Percentiles rank a stretch among this genome's conserved stretches.
Conservation (phyloP, 2,113 vertebrate genomes). For the Pseudorhombus dupliciocellatus region DNA sequence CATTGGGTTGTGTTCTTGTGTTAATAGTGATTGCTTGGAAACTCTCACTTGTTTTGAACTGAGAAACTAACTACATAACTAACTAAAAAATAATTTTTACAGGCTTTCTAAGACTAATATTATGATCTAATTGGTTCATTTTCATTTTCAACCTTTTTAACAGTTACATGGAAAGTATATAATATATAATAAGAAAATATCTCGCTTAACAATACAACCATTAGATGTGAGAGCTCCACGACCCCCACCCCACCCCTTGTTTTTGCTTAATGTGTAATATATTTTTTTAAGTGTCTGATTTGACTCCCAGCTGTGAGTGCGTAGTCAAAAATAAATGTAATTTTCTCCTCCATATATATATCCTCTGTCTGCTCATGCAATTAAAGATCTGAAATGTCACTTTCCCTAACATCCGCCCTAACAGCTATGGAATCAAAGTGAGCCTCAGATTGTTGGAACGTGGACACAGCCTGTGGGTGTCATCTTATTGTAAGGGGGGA, state of each 20-base stretch:
- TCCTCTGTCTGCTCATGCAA: slow-evolving; percentile 23
- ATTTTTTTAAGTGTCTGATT: background rate
- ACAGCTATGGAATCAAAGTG: slow-evolving; percentile 53
- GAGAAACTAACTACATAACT: too few relatives aligned
- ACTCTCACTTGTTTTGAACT: background rate
- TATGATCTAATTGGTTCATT: background rate
- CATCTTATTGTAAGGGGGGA: slow-evolving; percentile 36
- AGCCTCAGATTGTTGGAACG: slow-evolving; percentile 48
- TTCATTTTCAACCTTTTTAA: background rate
- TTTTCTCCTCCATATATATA: slow-evolving; percentile 15
- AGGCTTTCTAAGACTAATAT: background rate
- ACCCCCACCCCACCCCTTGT: background rate
- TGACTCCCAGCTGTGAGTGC: slow-evolving; percentile 1
- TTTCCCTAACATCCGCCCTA: slow-evolving; percentile 44
- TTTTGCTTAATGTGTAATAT: slow-evolving; percentile 10
- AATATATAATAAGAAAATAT: background rate
- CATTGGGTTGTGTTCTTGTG: background rate
- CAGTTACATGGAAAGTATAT: background rate
- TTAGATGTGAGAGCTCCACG: background rate
- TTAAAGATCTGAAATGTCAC: slow-evolving; percentile 59
- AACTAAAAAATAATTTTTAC: background rate
- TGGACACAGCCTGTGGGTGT: slow-evolving; percentile 50
- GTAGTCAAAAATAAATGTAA: slow-evolving; percentile 41
- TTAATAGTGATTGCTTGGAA: background rate
- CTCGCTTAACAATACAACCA: background rate